Conservation (phyloP, 2,797 vertebrate genomes). For the Margarornis squamiger region DNA sequence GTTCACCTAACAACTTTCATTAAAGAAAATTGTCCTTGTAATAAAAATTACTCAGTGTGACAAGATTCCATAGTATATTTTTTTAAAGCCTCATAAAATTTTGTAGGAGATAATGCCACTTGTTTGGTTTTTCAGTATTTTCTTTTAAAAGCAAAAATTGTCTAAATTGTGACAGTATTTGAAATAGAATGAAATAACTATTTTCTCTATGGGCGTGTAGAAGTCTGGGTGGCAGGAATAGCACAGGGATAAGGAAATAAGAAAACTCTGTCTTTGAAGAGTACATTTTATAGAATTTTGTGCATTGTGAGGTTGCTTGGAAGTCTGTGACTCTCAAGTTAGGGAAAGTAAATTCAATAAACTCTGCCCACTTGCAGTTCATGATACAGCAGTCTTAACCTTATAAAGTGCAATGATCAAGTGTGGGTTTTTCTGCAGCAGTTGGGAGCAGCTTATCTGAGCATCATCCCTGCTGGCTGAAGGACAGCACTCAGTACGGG, state of each 20-base stretch:
- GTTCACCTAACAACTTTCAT: constrained; percentile 57
- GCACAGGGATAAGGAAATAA: background rate
- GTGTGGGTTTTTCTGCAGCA: background rate
- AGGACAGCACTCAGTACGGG: background rate
- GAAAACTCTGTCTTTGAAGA: background rate
- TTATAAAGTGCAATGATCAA: background rate
- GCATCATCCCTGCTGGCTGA: background rate
- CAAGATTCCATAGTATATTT: constrained; percentile 41
- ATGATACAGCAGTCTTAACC: background rate
- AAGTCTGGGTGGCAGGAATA: background rate
- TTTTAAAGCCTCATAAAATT: constrained; percentile 56
- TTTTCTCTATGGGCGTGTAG: background rate
- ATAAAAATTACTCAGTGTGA: constrained; percentile 64
- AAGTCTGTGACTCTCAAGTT: background rate
- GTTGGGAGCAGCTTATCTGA: background rate
- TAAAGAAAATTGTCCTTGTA: constrained; percentile 59
- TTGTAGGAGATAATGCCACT: background rate
- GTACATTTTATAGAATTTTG: background rate
- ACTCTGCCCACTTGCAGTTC: background rate
- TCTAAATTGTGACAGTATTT: background rate
- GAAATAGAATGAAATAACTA: background rate
- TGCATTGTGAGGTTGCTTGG: background rate
- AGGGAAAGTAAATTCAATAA: background rate
- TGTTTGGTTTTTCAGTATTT: constrained; percentile 28
- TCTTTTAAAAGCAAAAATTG: constrained; percentile 21